A percentile compares a stretch with the other conserved stretches of the same genome.
phyloP scores from a whole-genome alignment of 2,113 vertebrate genomes.

The Hemiprocne comata region DNA sequence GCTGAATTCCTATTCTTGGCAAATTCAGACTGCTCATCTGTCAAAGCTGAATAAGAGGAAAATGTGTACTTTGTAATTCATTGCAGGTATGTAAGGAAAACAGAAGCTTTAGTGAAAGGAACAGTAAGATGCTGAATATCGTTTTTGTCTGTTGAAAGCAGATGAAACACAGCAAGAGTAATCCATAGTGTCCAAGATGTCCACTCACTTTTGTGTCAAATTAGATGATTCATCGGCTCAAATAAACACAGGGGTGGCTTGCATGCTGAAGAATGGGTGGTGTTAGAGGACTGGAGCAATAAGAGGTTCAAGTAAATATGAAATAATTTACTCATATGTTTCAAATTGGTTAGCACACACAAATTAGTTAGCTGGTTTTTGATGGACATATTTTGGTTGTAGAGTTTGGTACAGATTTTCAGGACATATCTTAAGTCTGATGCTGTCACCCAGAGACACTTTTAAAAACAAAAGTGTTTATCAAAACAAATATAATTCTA shows the following conservation, averaged over 20 bases:
- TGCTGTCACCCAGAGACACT: neutral
- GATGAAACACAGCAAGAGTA: neutral
- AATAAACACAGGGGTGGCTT: neutral
- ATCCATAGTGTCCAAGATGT: neutral
- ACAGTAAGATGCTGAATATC: neutral
- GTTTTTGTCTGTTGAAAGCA: neutral
- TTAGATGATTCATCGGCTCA: neutral
- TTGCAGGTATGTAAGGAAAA: neutral
- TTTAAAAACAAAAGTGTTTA: neutral
- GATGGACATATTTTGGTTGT: neutral
- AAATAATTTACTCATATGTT: neutral
- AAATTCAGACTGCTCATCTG: neutral
- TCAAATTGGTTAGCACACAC: neutral
- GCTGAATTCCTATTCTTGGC: neutral
- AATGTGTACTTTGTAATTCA: neutral
- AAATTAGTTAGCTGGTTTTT: neutral
- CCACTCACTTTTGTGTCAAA: neutral
- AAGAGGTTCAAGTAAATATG: neutral
- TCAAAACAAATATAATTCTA: neutral
- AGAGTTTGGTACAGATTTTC: neutral
- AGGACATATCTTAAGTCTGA: neutral
- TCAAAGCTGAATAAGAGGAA: neutral
- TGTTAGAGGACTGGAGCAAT: neutral
- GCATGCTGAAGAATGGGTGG: neutral
- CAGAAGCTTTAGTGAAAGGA: neutral